Evolutionary conservation across 1,140 invertebrate genomes (phyloP), one percentile per base, ranked within the genome.

Genomic region (Proales similis): DNA sequence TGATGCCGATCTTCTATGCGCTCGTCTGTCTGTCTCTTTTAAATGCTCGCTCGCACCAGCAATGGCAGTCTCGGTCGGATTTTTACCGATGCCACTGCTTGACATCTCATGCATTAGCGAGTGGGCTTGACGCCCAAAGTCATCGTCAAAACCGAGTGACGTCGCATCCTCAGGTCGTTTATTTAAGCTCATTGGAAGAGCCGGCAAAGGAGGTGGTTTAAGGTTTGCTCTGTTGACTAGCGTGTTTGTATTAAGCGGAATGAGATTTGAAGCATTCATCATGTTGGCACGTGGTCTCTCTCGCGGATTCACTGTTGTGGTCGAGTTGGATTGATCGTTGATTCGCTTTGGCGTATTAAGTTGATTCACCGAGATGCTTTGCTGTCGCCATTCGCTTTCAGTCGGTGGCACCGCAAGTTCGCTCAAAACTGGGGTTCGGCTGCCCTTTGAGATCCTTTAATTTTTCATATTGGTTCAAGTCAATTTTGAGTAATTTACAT

Each of bases 401-500:
- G 26, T 61, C 14, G 47, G 36, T 46, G 57, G 57, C 5, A 22
- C 6, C 11, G 12, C 12, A 29, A 61, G 32, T 6, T 17, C 1
- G 27, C 17, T 22, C 32, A 46, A 46, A 46, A 46, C 39, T 14
- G 57, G 57, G 19, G 47, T 46, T 46, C 47, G 36, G 30, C 33
- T 42, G 27, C 32, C 32, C 51, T 57, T 22, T 36, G 6, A 19
- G 7, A 33, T 14, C n/a, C n/a, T n/a, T n/a, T n/a, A n/a, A n/a
- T n/a, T n/a, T n/a, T n/a, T n/a, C n/a, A 38, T 12, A 14, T 53
- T 49, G 1, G 19, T 17, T 30, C 20, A 1, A 33, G 7, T 1
- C 6, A 30, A n/a, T 9, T 5, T 24, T 11, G 14, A 46, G 11
- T 38, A 33, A 69, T 81, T 81, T 78, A 88, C 86, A 76, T 86